Evolutionary conservation across 2,113 vertebrate species (phyloP).

Genomic region (Dasyprocta punctata): DNA sequence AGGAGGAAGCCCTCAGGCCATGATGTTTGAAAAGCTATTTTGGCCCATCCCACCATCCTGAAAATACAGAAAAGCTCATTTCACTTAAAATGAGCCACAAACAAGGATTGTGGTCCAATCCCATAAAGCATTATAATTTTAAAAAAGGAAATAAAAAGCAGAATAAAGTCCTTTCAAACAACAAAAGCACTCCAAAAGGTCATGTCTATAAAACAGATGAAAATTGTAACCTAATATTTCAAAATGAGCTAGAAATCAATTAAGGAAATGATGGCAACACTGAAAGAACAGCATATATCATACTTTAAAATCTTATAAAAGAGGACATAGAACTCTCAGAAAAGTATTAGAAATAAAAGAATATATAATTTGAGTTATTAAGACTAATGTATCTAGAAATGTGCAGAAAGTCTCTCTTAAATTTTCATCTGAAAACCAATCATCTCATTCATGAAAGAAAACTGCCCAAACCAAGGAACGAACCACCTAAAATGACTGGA

Average conservation of each 20-base stretch:
- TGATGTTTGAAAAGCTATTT: constrained; percentile 34
- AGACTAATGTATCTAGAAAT: constrained; percentile 12
- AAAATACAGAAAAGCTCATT: constrained; percentile 68
- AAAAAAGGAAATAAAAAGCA: constrained; percentile 56
- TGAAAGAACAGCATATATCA: constrained; percentile 38
- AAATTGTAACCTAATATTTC: constrained; percentile 60
- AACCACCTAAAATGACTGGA: not conserved
- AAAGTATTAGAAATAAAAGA: constrained; percentile 48
- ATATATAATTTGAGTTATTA: constrained; percentile 56
- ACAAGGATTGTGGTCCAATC: constrained; percentile 51
- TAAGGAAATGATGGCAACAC: constrained; percentile 53
- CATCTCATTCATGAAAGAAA: not conserved
- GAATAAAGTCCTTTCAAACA: constrained; percentile 63
- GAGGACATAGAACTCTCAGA: constrained; percentile 10
- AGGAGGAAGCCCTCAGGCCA: not conserved
- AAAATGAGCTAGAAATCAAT: constrained; percentile 66
- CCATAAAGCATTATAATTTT: constrained; percentile 56
- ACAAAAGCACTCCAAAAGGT: constrained; percentile 57
- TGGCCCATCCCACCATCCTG: constrained; percentile 34
- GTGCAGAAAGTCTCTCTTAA: not conserved
- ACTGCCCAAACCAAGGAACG: not conserved
- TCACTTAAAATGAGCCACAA: constrained; percentile 60
- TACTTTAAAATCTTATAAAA: constrained; percentile 46
- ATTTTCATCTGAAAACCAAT: not conserved
- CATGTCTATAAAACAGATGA: constrained; percentile 64